Base-by-base conservation (phyloP, 2,113 vertebrate genomes). In the Balaeniceps rex region DNA sequence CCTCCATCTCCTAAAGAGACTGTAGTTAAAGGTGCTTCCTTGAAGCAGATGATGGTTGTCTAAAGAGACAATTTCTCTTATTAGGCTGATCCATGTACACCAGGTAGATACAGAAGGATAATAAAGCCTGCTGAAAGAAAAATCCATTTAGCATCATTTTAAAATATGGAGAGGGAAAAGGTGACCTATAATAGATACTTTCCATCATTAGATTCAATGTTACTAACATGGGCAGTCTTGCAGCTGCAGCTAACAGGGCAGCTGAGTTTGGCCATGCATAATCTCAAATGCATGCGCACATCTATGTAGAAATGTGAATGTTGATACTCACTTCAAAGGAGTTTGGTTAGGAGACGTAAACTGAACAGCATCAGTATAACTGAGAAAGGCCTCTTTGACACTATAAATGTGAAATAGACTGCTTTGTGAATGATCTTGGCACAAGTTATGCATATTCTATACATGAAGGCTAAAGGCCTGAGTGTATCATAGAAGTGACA, bases 331-430 rank as follows among this genome's bases (percentile, higher is more conserved):
- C 64, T 94, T 94, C 81, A 97, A 94, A 97, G 79, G 57, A 85
- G 44, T 70, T 77, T 38, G 11, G 17, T 83, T 49, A 69, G 18
- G 34, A 66, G 55, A 91, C 26, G 19, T 94, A 92, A 83, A 89
- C 78, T 64, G 78, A 95, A 87, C 63, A 65, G 66, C 60, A 19
- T 69, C 22, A 29, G 6, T 58, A 49, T 34, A 69, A 93, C 44
- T 77, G 82, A 94, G 88, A 90, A 34, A 94, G 46, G 87, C 52
- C 40, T 87, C 78, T 94, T 96, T 66, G 46, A 85, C 71, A 88
- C 28, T 88, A 85, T 68, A 95, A 93, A 96, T 96, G 54, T 97
- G 91, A 96, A 96, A 51, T 46, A 76, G 46, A 52, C 58, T 81
- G 61, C 38, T 97, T 93, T 89, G 77, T 64, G 76, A 92, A 87